Percentiles rank a stretch among this genome's conserved stretches.
phyloP scores from a whole-genome alignment of 2,797 vertebrate genomes.

The Sebastes minor region DNA sequence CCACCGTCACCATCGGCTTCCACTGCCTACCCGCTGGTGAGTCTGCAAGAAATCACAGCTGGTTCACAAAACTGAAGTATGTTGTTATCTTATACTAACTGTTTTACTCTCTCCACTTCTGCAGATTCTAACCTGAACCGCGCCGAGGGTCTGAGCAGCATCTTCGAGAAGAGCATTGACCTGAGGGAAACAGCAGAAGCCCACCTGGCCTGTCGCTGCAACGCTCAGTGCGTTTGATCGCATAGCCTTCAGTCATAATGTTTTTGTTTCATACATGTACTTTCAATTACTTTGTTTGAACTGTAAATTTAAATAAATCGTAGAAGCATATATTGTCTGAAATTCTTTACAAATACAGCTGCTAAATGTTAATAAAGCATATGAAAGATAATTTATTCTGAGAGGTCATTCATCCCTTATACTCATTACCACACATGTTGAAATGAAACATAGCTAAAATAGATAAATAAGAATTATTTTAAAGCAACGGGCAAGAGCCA shows the following conservation, averaged over 20 bases:
- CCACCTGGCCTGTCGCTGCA: conserved; percentile 80
- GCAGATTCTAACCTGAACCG: conserved; percentile 67
- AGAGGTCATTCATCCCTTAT: not conserved
- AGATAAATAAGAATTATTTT: not conserved
- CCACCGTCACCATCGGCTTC: conserved; percentile 68
- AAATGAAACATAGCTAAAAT: not conserved
- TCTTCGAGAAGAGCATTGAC: conserved; percentile 77
- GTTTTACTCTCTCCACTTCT: conserved; percentile 20
- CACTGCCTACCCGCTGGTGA: conserved; percentile 80
- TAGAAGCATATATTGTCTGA: conserved; percentile 11
- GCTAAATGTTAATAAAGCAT: not conserved
- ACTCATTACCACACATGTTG: not conserved
- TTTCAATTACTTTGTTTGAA: not conserved
- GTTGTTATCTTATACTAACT: not conserved
- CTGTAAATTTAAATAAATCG: conserved; percentile 57
- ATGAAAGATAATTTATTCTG: not conserved
- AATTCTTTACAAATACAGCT: not conserved
- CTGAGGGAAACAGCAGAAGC: conserved; percentile 69
- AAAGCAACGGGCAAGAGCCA: not conserved
- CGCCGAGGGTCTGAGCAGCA: conserved; percentile 48
- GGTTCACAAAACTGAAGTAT: not conserved
- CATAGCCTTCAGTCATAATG: not conserved
- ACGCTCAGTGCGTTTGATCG: conserved; percentile 69
- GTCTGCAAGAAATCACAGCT: conserved; percentile 27
- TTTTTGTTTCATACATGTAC: not conserved